Percentiles rank a stretch among this genome's conserved stretches.
These are phyloP conservation scores for Procambarus clarkii DNA, from an alignment of 1,140 invertebrate genomes.

Conservation along the genomic window DNA sequence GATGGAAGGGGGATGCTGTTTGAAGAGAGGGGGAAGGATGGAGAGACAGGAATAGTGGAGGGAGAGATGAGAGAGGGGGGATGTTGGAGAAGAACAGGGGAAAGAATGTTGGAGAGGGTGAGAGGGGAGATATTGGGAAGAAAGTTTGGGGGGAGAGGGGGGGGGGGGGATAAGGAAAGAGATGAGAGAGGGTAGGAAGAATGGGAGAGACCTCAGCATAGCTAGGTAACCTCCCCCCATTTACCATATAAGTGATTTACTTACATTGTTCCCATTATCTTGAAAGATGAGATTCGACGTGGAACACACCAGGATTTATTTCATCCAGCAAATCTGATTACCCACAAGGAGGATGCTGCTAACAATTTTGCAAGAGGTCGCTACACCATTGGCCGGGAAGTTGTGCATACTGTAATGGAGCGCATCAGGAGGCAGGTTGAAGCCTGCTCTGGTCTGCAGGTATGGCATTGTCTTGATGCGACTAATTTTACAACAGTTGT, in stretches of 20 bases:
- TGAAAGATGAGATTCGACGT: constrained; percentile 21
- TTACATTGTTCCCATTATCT: neutral
- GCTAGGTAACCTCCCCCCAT: too few species aligned
- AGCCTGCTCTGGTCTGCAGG: constrained; percentile 49
- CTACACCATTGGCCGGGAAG: constrained; percentile 20
- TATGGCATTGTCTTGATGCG: neutral
- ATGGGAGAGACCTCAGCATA: too few species aligned
- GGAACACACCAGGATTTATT: constrained; percentile 22
- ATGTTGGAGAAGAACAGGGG: too few species aligned
- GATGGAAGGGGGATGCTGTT: too few species aligned
- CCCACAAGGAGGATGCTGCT: constrained; percentile 41
- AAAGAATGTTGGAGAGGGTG: too few species aligned
- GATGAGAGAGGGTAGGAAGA: too few species aligned
- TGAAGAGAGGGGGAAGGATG: too few species aligned
- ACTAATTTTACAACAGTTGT: neutral
- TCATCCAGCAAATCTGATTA: neutral
- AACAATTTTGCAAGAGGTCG: constrained; percentile 50
- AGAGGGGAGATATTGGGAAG: too few species aligned
- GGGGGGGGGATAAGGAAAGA: too few species aligned
- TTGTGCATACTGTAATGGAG: constrained; percentile 15
- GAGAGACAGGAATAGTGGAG: too few species aligned
- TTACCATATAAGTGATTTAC: neutral
- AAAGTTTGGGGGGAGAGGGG: too few species aligned
- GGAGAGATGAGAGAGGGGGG: too few species aligned
- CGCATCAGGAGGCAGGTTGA: constrained; percentile 38